These are phyloP conservation scores for Kryptolebias marmoratus DNA, from an alignment of 2,113 vertebrate species.

Conservation along the genomic window DNA sequence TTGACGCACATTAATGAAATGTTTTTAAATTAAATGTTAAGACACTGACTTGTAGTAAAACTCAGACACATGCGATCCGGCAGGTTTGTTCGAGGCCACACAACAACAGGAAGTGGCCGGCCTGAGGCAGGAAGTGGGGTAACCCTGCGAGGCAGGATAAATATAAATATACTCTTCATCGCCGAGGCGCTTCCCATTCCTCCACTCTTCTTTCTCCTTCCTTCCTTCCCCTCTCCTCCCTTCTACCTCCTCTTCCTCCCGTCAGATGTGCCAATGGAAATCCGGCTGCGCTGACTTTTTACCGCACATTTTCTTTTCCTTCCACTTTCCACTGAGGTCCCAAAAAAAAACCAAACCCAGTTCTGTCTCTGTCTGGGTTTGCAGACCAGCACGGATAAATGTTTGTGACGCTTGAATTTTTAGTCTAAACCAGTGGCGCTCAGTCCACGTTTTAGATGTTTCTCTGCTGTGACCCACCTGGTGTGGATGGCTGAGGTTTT, in stretches of 20 bases:
- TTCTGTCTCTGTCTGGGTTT: background rate
- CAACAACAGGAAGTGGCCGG: constrained; percentile 72
- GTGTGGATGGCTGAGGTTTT: too few species aligned
- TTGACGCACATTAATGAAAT: too few species aligned
- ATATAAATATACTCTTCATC: constrained; percentile 66
- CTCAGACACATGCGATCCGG: constrained; percentile 30
- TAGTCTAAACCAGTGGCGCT: background rate
- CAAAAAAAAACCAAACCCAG: constrained; percentile 6
- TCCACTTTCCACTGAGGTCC: background rate
- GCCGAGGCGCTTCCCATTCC: constrained; percentile 30
- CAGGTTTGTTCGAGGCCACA: constrained; percentile 21
- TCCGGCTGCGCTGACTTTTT: constrained; percentile 12
- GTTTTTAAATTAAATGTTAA: too few species aligned
- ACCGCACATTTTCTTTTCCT: constrained; percentile 16
- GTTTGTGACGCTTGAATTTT: constrained; percentile 18
- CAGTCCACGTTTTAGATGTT: too few species aligned
- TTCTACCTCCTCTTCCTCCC: constrained; percentile 47
- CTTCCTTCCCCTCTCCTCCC: constrained; percentile 33
- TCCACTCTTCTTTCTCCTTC: constrained; percentile 52
- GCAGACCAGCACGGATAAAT: constrained; percentile 21
- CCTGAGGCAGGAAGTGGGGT: constrained; percentile 64
- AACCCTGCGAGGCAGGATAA: constrained; percentile 46
- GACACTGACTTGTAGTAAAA: constrained; percentile 2
- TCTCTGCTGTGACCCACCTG: too few species aligned
- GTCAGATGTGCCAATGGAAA: constrained; percentile 35